These are phyloP conservation scores for Chromis chromis DNA, from an alignment of 2,797 vertebrate species.

Conservation along the genomic window DNA sequence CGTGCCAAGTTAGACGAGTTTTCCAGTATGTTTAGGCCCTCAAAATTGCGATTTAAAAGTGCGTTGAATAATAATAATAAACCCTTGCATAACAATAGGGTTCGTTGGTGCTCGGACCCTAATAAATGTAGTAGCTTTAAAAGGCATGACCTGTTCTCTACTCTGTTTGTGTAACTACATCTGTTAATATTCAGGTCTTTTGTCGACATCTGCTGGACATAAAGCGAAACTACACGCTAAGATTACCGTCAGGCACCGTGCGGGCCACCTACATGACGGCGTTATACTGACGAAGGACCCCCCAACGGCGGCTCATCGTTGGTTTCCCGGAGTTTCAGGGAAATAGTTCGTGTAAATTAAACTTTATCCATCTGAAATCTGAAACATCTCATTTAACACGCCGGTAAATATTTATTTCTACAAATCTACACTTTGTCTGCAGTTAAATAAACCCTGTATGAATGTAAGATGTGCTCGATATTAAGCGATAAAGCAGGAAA, in stretches of 20 bases:
- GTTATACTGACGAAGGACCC: conserved; percentile 59
- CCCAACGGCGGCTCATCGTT: conserved; percentile 62
- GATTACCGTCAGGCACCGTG: conserved; percentile 64
- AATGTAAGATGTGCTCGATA: accelerated
- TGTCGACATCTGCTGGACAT: conserved; percentile 51
- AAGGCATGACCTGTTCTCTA: background rate
- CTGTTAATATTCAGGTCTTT: conserved; percentile 7
- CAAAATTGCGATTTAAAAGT: too few species aligned
- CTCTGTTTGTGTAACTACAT: background rate
- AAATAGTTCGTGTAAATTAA: conserved; percentile 20
- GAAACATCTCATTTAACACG: conserved; percentile 72
- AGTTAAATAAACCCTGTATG: conserved; percentile 41
- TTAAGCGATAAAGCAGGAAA: background rate
- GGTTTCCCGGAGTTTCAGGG: background rate
- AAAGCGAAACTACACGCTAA: background rate
- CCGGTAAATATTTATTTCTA: conserved; percentile 75
- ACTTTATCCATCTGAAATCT: conserved; percentile 79
- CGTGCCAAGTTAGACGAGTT: too few species aligned
- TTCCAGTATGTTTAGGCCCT: too few species aligned
- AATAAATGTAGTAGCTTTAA: too few species aligned
- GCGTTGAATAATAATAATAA: too few species aligned
- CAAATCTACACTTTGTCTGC: background rate
- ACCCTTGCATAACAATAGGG: too few species aligned
- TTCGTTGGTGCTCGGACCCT: too few species aligned
- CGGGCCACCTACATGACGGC: conserved; percentile 26